phyloP scores from a whole-genome alignment of 2,888 invertebrate genomes.

The Tinea trinotella region DNA sequence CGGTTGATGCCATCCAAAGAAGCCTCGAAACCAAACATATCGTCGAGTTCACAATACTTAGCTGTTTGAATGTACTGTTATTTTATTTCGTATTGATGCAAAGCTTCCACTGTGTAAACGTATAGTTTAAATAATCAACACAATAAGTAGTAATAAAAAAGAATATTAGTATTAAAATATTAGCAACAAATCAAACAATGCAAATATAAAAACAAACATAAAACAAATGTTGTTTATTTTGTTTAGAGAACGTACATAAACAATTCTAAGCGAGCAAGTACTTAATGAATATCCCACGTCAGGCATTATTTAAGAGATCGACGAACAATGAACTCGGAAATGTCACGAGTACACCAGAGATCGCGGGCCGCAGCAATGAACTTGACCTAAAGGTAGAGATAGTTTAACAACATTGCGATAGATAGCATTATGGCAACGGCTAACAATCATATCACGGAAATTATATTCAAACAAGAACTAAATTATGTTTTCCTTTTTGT shows the following conservation, averaged over 20 bases:
- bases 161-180: no score
- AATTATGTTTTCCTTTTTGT: no score
- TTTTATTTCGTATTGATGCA: no score
- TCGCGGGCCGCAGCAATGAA: constrained; percentile 43
- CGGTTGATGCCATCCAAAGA: no score
- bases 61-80: no score
- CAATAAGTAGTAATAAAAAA: no score
- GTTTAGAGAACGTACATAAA: neutral
- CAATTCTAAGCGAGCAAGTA: neutral
- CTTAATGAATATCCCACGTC: neutral
- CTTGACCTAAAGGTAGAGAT: constrained; percentile 39
- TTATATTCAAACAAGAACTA: neutral
- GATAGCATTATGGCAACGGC: constrained; percentile 23
- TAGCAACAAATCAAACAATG: no score
- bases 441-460: constrained; percentile 1
- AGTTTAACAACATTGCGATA: constrained; percentile 29
- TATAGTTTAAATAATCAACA: no score
- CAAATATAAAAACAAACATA: neutral
- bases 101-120: no score
- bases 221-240: neutral
- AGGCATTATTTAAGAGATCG: constrained; percentile 5
- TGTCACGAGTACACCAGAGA: constrained; percentile 11
- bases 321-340: constrained; percentile 10
- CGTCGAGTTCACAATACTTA: no score
- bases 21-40: no score